Evolutionary conservation across 2,797 vertebrate species (phyloP), one percentile per base, ranked within the genome.

Genomic region (Xenopus petersii): DNA sequence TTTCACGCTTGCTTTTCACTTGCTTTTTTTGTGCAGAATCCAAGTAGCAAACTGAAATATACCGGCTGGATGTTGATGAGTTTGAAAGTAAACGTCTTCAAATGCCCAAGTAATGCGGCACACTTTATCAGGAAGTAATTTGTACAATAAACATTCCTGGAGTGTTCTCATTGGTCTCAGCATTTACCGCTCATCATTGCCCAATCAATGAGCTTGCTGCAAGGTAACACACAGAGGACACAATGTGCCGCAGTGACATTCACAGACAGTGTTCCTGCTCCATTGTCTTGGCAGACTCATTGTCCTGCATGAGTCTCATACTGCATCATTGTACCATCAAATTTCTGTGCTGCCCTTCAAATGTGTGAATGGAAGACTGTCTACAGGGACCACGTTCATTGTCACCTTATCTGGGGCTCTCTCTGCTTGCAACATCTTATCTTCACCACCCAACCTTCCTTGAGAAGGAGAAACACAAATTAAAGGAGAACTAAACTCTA

Each of bases 141-240:
- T 72, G 36, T 67, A 59, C 48, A 68, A 73, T 73, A 73, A 69
- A 59, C 33, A 59, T 58, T 64, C 48, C 48, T 77, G 56, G 15
- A 60, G 56, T 59, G 64, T 54, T 15, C 15, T 12, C 11, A 75
- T 69, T 61, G 30, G 71, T 78, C n/a, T 51, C 17, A 60, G 61
- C 12, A 42, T 61, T 17, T 65, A 24, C 16, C 51, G 46, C 60
- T 78, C 70, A 69, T 78, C 70, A 54, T 36, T 12, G 51, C 42
- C 59, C 61, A 56, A 48, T 58, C 61, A 17, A 56, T 12, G 66
- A 58, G 70, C 60, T 64, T 65, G 62, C 51, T 73, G 74, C 71
- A 74, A 79, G 77, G 77, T 79, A 74, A 74, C 77, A 70, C 77
- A 74, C 77, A 59, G 77, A 79, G 71, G 71, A 79, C 67, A 70